phyloP scores from a whole-genome alignment of 1,140 invertebrate genomes.

The Drosophila novamexicana region DNA sequence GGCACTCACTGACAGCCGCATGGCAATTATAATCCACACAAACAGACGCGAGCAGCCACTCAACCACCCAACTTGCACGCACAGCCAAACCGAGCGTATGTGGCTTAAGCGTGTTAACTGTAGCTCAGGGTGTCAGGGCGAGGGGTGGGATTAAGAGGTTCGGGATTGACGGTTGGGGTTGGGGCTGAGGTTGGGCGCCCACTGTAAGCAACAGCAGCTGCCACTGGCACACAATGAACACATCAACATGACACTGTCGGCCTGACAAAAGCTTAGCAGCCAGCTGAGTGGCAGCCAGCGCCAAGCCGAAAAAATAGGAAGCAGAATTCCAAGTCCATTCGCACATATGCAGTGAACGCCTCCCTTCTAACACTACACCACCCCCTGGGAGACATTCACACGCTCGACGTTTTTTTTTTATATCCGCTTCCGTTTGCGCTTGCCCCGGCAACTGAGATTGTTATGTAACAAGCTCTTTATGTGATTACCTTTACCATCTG shows the following conservation, averaged over 20 bases:
- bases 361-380: neutral
- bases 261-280: constrained; percentile 73
- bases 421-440: constrained; percentile 63
- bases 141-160: constrained; percentile 4
- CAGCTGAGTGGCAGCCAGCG: constrained; percentile 33
- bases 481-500: constrained; percentile 80
- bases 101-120: constrained; percentile 66
- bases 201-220: constrained; percentile 67
- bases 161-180: constrained; percentile 1
- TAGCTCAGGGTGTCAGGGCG: constrained; percentile 24
- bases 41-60: constrained; percentile 39
- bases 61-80: constrained; percentile 26
- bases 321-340: constrained; percentile 15
- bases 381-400: constrained; percentile 55
- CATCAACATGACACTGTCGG: constrained; percentile 78
- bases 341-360: constrained; percentile 1
- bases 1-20: constrained; percentile 74
- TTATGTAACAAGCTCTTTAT: constrained; percentile 81
- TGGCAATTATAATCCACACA: constrained; percentile 80
- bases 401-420: constrained; percentile 57
- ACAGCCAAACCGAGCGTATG: constrained; percentile 44
- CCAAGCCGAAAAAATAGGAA: constrained; percentile 2
- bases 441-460: constrained; percentile 54
- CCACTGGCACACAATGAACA: constrained; percentile 74
- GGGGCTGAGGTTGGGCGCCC: neutral